Evolutionary conservation across 2,888 invertebrate species (phyloP).

Genomic region (Cerastis leucographa): DNA sequence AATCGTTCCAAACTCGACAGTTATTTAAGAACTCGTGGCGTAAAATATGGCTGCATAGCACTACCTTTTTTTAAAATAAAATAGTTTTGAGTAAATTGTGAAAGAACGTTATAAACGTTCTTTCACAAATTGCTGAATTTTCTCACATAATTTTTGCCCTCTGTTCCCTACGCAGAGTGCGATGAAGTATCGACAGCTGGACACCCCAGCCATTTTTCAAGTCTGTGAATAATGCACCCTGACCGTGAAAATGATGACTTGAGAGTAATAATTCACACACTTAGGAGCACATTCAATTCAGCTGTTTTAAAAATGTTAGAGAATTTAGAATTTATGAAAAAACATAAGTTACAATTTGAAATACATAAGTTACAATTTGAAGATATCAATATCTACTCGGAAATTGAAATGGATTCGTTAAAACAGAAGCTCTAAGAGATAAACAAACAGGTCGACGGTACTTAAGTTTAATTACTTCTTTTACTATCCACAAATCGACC

Average conservation of each 20-base stretch:
- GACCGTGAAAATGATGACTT: slow-evolving; percentile 50
- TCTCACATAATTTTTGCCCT: background rate
- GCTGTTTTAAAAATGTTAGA: slow-evolving; percentile 22
- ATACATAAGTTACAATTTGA: background rate
- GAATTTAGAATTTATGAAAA: background rate
- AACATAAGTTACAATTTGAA: background rate
- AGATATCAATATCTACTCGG: background rate
- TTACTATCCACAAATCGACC: slow-evolving; percentile 32
- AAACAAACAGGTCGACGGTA: slow-evolving; percentile 10
- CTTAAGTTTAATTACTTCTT: slow-evolving; percentile 39
- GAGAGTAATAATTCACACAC: slow-evolving; percentile 51
- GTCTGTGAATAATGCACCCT: slow-evolving; percentile 53
- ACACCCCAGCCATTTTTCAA: slow-evolving; percentile 43
- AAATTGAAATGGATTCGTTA: background rate
- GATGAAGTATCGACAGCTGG: slow-evolving; percentile 45
- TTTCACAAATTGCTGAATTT: slow-evolving; percentile 4
- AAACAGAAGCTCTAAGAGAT: slow-evolving; percentile 3
- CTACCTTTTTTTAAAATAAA: background rate
- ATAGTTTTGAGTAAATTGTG: background rate
- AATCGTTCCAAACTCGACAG: slow-evolving; percentile 9
- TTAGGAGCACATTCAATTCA: slow-evolving; percentile 29
- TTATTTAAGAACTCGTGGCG: slow-evolving; percentile 6
- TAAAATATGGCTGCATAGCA: background rate
- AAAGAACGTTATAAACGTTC: background rate
- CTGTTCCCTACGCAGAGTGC: slow-evolving; percentile 14